Evolutionary conservation across 2,797 vertebrate species (phyloP).

Genomic region (Gorsachius magnificus): DNA sequence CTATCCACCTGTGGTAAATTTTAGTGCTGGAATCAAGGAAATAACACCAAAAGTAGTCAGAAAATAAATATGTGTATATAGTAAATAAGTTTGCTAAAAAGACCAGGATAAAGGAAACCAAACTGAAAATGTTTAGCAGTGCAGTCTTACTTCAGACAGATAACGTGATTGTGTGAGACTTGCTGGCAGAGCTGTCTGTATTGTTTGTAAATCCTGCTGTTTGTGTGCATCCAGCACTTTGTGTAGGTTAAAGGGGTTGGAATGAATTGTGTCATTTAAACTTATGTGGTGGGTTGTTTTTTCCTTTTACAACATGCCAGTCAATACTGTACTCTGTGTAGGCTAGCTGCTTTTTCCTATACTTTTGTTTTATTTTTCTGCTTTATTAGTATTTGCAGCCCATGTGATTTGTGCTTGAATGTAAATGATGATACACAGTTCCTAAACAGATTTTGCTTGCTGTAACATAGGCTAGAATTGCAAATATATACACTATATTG

Average conservation of each 20-base stretch:
- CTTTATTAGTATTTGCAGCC: background rate
- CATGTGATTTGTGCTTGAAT: background rate
- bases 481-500: background rate
- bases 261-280: background rate
- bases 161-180: background rate
- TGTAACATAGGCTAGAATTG: background rate
- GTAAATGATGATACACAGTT: background rate
- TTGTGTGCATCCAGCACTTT: background rate
- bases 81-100: background rate
- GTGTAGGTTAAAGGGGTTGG: background rate
- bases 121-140: background rate
- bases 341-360: background rate
- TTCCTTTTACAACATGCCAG: background rate
- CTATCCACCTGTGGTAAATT: background rate
- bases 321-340: background rate
- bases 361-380: background rate
- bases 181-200: slow-evolving; percentile 9
- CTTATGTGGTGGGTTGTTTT: background rate
- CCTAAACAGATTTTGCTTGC: background rate
- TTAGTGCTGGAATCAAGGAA: background rate
- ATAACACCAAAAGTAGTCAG: background rate
- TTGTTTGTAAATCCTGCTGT: background rate
- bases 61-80: background rate
- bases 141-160: background rate
- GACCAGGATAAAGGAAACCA: background rate